phyloP scores from a whole-genome alignment of 2,113 vertebrate genomes.

The Poeciliopsis turrubarensis region DNA sequence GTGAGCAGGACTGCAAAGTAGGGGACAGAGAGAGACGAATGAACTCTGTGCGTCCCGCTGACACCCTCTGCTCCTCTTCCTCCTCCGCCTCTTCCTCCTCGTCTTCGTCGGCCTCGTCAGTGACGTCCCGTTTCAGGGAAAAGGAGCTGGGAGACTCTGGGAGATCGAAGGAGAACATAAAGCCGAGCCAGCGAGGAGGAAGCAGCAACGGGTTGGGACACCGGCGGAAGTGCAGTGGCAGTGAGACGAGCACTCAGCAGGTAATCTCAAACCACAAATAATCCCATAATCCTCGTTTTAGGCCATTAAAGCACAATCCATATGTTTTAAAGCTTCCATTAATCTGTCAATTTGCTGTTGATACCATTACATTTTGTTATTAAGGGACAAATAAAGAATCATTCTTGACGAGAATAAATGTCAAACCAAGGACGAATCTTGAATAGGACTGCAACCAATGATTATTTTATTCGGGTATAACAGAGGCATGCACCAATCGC shows the following conservation, averaged over 20 bases:
- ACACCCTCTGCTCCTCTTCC: constrained; percentile 39
- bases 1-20: constrained; percentile 44
- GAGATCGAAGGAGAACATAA: constrained; percentile 77
- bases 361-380: too few relatives aligned
- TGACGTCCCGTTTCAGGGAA: constrained; percentile 51
- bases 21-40: constrained; percentile 53
- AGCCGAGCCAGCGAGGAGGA: constrained; percentile 55
- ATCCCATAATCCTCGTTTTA: background rate
- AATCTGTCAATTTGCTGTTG: too few relatives aligned
- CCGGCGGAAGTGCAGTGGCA: constrained; percentile 72
- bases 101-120: constrained; percentile 2
- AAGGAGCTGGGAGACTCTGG: constrained; percentile 56
- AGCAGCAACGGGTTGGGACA: constrained; percentile 71
- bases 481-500: too few relatives aligned
- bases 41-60: constrained; percentile 38
- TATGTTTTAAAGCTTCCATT: background rate
- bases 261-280: constrained; percentile 23
- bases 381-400: too few relatives aligned
- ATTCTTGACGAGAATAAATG: too few relatives aligned
- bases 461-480: too few relatives aligned
- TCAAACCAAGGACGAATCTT: too few relatives aligned
- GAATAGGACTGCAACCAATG: too few relatives aligned
- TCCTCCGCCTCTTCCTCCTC: constrained; percentile 32
- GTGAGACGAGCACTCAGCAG: constrained; percentile 71
- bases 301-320: background rate